Percentiles rank a stretch among this genome's conserved stretches.
phyloP scores from a whole-genome alignment of 2,113 vertebrate species.

The Balaeniceps rex region DNA sequence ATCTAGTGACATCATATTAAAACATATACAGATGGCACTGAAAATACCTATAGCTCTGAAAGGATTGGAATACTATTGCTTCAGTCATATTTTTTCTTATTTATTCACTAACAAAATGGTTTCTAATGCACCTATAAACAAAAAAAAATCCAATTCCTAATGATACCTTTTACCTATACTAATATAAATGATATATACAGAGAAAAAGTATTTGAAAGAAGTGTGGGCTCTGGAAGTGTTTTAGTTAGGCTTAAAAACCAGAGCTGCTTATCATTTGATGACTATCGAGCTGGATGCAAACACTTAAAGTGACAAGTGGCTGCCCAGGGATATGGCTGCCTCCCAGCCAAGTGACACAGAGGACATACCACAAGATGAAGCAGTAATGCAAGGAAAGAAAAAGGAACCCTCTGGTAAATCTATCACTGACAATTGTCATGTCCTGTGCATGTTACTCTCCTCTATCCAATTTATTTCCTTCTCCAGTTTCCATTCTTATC shows the following conservation, averaged over 20 bases:
- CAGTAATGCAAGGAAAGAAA: neutral
- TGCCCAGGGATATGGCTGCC: neutral
- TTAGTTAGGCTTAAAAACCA: neutral
- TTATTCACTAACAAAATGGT: neutral
- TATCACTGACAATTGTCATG: constrained; percentile 4
- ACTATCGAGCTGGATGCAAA: neutral
- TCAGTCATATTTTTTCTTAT: neutral
- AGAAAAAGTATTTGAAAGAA: neutral
- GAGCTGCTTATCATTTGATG: neutral
- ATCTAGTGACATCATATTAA: neutral
- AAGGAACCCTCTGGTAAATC: constrained; percentile 7
- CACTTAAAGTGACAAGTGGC: neutral
- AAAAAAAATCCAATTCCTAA: neutral
- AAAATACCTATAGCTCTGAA: neutral
- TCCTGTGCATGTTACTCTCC: neutral
- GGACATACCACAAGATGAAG: neutral
- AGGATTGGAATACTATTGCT: neutral
- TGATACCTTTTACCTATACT: neutral
- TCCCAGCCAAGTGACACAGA: neutral
- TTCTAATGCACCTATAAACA: neutral
- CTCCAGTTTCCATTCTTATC: neutral
- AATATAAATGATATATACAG: neutral
- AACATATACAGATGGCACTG: neutral
- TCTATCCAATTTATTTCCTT: neutral
- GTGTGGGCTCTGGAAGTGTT: neutral